Evolutionary conservation across 2,113 vertebrate species (phyloP).

Genomic region (Geothlypis trichas): DNA sequence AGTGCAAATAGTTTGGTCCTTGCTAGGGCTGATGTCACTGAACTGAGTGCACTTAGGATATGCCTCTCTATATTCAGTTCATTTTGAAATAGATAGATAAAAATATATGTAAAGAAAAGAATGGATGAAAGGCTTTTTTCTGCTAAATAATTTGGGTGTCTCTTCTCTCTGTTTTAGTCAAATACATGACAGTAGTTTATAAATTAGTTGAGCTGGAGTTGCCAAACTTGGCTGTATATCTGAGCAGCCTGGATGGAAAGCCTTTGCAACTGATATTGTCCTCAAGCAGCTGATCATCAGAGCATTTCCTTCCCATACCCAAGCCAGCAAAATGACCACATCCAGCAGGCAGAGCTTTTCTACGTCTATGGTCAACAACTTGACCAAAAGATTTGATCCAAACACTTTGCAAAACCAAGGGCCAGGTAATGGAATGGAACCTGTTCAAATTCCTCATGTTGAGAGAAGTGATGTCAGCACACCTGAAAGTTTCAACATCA

Average conservation of each 20-base stretch:
- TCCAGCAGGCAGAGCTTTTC: conserved; percentile 55
- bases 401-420: conserved; percentile 77
- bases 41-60: conserved; percentile 74
- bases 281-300: conserved; percentile 55
- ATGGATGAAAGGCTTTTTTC: not conserved
- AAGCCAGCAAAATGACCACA: conserved; percentile 62
- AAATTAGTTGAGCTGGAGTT: conserved; percentile 19
- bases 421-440: conserved; percentile 43
- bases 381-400: conserved; percentile 82
- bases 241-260: conserved; percentile 46
- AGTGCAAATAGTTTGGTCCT: conserved; percentile 65
- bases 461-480: conserved; percentile 7
- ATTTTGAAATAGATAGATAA: not conserved
- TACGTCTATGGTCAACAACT: conserved; percentile 78
- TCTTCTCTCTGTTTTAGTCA: conserved; percentile 12
- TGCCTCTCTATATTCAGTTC: conserved; percentile 52
- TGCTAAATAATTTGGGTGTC: not conserved
- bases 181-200: conserved; percentile 19
- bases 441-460: conserved; percentile 41
- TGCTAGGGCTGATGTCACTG: conserved; percentile 63
- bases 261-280: conserved; percentile 54
- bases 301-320: conserved; percentile 41
- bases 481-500: conserved; percentile 68
- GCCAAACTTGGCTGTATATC: conserved; percentile 33
- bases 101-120: not conserved